A percentile compares a stretch with the other conserved stretches of the same genome.
Conservation (phyloP, 2,113 vertebrate genomes). For the Poecilia latipinna region DNA sequence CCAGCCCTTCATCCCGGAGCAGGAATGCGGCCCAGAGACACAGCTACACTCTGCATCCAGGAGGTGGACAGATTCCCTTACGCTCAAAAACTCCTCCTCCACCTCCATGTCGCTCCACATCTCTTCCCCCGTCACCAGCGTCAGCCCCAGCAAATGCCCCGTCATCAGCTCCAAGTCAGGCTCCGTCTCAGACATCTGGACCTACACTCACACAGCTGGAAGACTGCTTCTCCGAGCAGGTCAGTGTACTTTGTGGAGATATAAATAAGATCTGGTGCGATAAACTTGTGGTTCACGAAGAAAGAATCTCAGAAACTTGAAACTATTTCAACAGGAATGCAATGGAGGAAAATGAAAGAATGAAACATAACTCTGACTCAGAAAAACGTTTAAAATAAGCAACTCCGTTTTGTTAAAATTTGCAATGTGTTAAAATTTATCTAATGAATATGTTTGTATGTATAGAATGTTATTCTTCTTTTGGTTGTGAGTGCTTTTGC, state of each 20-base stretch:
- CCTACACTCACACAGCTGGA: constrained; percentile 91
- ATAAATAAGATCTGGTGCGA: background rate
- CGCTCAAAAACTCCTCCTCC: constrained; percentile 77
- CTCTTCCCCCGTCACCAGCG: constrained; percentile 86
- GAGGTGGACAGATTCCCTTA: constrained; percentile 67
- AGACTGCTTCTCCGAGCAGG: constrained; percentile 97
- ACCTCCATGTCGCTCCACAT: constrained; percentile 86
- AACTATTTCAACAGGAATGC: background rate
- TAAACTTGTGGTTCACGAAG: background rate
- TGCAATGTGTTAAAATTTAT: too few species aligned
- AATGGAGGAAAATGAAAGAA: background rate
- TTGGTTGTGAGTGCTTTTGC: too few species aligned
- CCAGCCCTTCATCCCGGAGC: constrained; percentile 69
- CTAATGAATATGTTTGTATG: too few species aligned
- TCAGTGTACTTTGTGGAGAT: constrained; percentile 51
- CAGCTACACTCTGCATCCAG: constrained; percentile 72
- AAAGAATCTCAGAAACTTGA: background rate
- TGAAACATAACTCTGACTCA: too few species aligned
- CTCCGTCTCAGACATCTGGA: constrained; percentile 45
- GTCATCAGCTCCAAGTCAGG: constrained; percentile 4
- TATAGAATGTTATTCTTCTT: too few species aligned
- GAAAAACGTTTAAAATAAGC: background rate
- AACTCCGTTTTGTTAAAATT: background rate
- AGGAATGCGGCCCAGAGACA: constrained; percentile 71
- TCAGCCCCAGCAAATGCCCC: constrained; percentile 60